Percentiles rank a stretch among this genome's conserved stretches.
Conservation (phyloP, 2,888 invertebrate genomes). For the Drosophila mercatorum region DNA sequence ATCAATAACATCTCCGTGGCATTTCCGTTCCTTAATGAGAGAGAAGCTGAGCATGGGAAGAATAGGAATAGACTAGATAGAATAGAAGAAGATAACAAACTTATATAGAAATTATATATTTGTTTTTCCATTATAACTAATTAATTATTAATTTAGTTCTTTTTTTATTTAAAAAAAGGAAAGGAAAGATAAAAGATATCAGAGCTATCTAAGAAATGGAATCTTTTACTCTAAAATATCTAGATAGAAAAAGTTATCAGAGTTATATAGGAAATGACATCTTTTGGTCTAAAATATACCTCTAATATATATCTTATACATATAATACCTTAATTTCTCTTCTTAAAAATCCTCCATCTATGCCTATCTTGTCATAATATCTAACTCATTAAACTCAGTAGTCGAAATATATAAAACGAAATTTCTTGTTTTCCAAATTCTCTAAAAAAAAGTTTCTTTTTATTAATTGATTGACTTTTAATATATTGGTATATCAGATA, state of each 20-base stretch:
- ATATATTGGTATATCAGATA: background rate
- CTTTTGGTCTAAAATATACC: background rate
- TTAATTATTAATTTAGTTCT: no score
- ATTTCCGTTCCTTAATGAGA: slow-evolving; percentile 45
- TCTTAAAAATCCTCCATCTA: background rate
- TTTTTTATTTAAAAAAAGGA: no score
- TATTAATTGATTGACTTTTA: background rate
- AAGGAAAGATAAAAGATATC: no score
- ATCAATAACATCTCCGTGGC: slow-evolving; percentile 58
- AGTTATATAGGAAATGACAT: background rate
- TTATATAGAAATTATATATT: background rate
- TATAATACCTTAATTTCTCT: background rate
- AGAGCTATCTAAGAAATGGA: no score
- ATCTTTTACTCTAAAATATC: no score
- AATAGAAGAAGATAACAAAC: background rate
- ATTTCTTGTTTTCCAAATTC: background rate
- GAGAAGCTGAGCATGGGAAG: background rate
- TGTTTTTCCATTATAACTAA: no score
- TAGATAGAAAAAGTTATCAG: no score
- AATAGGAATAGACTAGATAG: background rate
- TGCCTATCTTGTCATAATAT: background rate
- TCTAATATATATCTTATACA: background rate
- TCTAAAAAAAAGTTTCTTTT: background rate
- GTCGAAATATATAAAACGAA: background rate
- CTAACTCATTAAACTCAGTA: background rate